Evolutionary conservation across 2,888 invertebrate genomes (phyloP), one percentile per base, ranked within the genome.

Genomic region (Cheilosia soror): DNA sequence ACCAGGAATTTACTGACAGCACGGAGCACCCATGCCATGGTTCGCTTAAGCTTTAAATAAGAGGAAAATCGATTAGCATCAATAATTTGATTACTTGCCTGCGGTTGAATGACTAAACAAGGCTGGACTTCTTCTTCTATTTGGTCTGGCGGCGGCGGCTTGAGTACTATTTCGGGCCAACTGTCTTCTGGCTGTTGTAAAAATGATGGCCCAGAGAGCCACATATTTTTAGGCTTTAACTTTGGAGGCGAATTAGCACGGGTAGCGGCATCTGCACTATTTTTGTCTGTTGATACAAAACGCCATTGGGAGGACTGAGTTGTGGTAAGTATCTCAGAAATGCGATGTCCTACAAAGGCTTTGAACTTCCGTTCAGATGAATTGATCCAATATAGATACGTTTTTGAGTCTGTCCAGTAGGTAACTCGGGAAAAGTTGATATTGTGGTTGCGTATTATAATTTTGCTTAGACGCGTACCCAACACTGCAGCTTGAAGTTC

Each of bases 211-310:
- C 87, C 87, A 5, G 11, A 31, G 9, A 78, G 1, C 79, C 82
- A 78, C 13, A 29, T n/a, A 77, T 85, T 55, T 75, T 65, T 53
- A 5, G 11, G n/a, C 4, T 58, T 55, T 6, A 69, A 47, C 49
- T 68, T 82, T 65, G 80, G 65, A n/a, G 78, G 40, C 20, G 62
- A 47, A 6, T 25, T 62, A 7, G 86, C 37, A 47, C 88, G 87
- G 7, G 88, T 88, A 15, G 88, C 87, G 25, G 51, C 87, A 69
- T 89, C 89, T n/a, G 89, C 88, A 4, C 78, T 65, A 68, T 89
- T 89, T 11, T 65, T 15, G 4, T 83, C 81, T 0, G 89, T 81
- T 7, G 88, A 87, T 4, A 87, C 75, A 86, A 88, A 89, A n/a
- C 76, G 71, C 88, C 88, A 89, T 29, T 89, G 83, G 15, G 77